Percentiles rank a stretch among this genome's conserved stretches.
phyloP scores from a whole-genome alignment of 2,113 vertebrate genomes.

The Sciurus niger region DNA sequence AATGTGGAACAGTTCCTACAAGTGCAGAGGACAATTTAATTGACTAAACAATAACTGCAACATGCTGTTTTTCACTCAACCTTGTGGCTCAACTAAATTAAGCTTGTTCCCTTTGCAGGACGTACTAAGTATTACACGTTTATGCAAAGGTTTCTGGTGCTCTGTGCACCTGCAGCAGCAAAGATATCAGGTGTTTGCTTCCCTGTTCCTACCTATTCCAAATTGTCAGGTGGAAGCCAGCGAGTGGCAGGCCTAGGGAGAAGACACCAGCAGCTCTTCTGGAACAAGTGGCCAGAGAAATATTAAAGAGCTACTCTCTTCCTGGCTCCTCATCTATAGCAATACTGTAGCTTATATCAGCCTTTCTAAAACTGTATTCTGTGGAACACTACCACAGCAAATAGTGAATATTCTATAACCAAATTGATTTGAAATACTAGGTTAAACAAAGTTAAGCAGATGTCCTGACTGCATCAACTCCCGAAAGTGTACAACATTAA shows the following conservation, averaged over 20 bases:
- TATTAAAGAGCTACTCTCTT: not conserved
- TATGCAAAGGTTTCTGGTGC: not conserved
- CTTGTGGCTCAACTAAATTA: slow-evolving; percentile 62
- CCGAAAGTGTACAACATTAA: not conserved
- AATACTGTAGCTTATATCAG: not conserved
- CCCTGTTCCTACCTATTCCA: not conserved
- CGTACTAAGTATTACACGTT: not conserved
- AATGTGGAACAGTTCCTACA: slow-evolving; percentile 63
- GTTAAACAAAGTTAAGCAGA: not conserved
- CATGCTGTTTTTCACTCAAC: slow-evolving; percentile 62
- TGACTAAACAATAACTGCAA: slow-evolving; percentile 65
- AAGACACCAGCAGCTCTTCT: not conserved
- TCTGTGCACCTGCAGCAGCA: not conserved
- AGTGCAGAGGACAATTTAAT: slow-evolving; percentile 59
- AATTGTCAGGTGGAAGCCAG: not conserved
- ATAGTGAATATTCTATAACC: not conserved
- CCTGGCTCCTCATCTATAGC: not conserved
- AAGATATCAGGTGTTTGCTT: not conserved
- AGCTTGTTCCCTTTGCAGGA: slow-evolving; percentile 58
- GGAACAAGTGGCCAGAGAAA: not conserved
- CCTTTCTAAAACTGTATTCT: not conserved
- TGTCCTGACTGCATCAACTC: not conserved
- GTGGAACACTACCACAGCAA: not conserved
- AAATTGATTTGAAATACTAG: not conserved
- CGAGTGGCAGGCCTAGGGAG: not conserved